Conservation (phyloP, 1,140 invertebrate genomes). For the Pseudachorutes palmiensis region DNA sequence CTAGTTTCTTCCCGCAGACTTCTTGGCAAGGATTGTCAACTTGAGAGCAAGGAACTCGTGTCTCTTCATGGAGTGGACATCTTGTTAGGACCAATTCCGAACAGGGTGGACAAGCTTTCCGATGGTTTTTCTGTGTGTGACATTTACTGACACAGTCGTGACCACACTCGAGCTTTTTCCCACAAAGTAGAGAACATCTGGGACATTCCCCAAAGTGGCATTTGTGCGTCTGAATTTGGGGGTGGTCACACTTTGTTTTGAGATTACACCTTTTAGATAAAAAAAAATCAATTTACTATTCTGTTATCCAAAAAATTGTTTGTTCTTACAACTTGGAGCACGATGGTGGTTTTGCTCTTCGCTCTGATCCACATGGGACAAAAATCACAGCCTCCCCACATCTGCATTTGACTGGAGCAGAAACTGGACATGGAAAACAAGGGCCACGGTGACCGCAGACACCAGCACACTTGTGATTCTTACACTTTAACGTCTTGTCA, state of each 20-base stretch:
- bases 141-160: slow-evolving; percentile 63
- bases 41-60: slow-evolving; percentile 34
- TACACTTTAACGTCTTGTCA: slow-evolving; percentile 43
- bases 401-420: slow-evolving; percentile 66
- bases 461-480: slow-evolving; percentile 78
- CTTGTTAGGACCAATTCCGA: slow-evolving; percentile 28
- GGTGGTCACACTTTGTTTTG: slow-evolving; percentile 65
- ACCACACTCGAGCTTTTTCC: slow-evolving; percentile 56
- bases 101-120: slow-evolving; percentile 51
- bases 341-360: slow-evolving; percentile 63
- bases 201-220: slow-evolving; percentile 86
- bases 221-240: slow-evolving; percentile 58
- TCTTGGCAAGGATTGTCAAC: slow-evolving; percentile 43
- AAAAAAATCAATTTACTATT: slow-evolving; percentile 1
- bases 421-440: slow-evolving; percentile 80
- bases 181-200: slow-evolving; percentile 66
- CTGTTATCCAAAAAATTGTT: slow-evolving; percentile 45
- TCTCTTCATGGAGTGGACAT: slow-evolving; percentile 25
- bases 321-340: slow-evolving; percentile 64
- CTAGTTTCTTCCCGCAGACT: slow-evolving; percentile 41
- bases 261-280: slow-evolving; percentile 27
- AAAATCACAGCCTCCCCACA: slow-evolving; percentile 70
- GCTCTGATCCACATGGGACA: slow-evolving; percentile 77
- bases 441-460: slow-evolving; percentile 71
- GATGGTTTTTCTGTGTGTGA: slow-evolving; percentile 58